These are phyloP conservation scores for Romanogobio albipinnatus DNA, from an alignment of 2,113 vertebrate species.

Conservation along the genomic window DNA sequence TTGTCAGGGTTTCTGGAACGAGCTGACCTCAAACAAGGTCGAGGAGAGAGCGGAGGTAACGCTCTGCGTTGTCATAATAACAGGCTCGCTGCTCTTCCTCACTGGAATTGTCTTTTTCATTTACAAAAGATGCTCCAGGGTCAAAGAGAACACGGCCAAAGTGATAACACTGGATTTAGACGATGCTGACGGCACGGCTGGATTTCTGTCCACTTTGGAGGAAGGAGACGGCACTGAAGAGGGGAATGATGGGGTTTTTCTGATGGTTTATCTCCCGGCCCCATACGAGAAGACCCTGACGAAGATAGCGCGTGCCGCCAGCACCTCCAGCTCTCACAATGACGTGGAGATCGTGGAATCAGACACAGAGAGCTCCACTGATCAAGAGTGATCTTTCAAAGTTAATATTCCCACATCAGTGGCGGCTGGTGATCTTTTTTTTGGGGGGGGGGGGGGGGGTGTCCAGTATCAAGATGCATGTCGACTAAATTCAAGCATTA, in stretches of 20 bases:
- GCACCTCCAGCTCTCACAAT: slow-evolving; percentile 64
- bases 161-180: slow-evolving; percentile 80
- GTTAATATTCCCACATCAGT: background rate
- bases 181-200: background rate
- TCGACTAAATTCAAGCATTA: no score
- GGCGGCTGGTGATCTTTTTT: no score
- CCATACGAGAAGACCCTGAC: slow-evolving; percentile 86
- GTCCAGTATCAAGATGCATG: no score
- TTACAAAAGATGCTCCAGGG: slow-evolving; percentile 62
- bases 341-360: background rate
- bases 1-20: slow-evolving; percentile 38
- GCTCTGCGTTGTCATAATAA: slow-evolving; percentile 57
- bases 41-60: slow-evolving; percentile 30
- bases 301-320: slow-evolving; percentile 72
- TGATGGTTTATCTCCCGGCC: slow-evolving; percentile 77
- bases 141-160: slow-evolving; percentile 69
- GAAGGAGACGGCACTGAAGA: slow-evolving; percentile 72
- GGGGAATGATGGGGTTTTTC: slow-evolving; percentile 68
- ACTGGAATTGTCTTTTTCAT: slow-evolving; percentile 50
- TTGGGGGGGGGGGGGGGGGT: no score
- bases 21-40: slow-evolving; percentile 52
- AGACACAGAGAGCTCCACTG: background rate
- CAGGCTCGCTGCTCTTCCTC: slow-evolving; percentile 62
- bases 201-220: slow-evolving; percentile 39
- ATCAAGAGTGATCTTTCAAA: background rate